Evolutionary conservation across 2,797 vertebrate species (phyloP), one percentile per base, ranked within the genome.

Genomic region (Micrastur ruficollis): DNA sequence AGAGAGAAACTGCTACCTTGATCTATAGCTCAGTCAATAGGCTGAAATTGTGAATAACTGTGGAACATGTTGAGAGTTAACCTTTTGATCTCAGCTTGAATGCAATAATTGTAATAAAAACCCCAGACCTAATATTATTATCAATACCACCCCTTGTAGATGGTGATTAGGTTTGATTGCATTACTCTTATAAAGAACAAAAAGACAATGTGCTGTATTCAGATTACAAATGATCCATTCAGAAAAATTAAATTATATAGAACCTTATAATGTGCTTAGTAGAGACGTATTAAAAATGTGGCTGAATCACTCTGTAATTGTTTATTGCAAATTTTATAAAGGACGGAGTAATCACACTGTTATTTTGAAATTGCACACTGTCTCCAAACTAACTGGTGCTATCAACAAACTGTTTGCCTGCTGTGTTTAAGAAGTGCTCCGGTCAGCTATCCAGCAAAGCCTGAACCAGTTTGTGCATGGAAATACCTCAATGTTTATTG

Each of bases 171-270:
- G 36, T 93, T 95, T 96, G 78, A 95, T 95, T 98, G 52, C 68
- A 86, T 90, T 96, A 90, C 49, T 96, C 97, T 91, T 91, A 78
- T 85, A 80, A 74, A 93, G 81, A 96, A 81, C 34, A 97, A 74
- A 92, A 93, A n/a, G 47, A 26, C 42, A 94, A 19, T 66, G 76
- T 76, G 59, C 80, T 80, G 73, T 91, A 92, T 90, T 94, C 31
- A 93, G 82, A 81, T 96, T 97, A 97, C 70, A 93, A 94, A 91
- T 66, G 74, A 96, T 93, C 52, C 50, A 95, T 96, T 96, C 87
- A 76, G 71, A 93, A 97, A 94, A 94, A 93, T 83, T 82, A 55
- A 78, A 95, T 93, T 93, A 88, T 52, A 75, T 36, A 71, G 32
- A 86, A 86, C 59, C 56, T 66, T 71, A 81, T 71, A 93, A 84